Base-by-base conservation (phyloP, 2,113 vertebrate species). In the Nanorana parkeri region DNA sequence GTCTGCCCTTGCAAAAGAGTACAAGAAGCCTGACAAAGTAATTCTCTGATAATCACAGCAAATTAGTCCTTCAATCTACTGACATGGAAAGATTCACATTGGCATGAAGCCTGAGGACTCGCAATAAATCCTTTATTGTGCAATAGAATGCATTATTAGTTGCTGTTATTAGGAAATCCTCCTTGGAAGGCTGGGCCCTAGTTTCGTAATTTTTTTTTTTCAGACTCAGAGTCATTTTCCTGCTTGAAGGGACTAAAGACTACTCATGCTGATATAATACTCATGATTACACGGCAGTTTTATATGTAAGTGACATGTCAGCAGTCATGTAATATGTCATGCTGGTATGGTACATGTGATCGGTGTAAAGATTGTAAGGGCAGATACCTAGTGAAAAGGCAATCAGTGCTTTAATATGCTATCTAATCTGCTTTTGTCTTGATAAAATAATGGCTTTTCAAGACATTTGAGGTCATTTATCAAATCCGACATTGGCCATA, bases 21-120 rank as follows among this genome's bases (percentile, higher is more conserved):
- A 87, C 66, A 89, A 82, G 85, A 91, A 89, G 76, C 82, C 84
- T 90, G 85, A 87, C 81, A 87, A 90, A 91, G 85, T 88, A 91
- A 91, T 90, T 91, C 86, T 83, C 63, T 83, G 77, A 85, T 90
- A 92, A 91, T 93, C 86, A 88, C 52, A 89, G 68, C 78, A 92
- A 90, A 90, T 92, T 90, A 90, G 77, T 87, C 83, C 87, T 88
- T 68, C 83, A 90, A 85, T 84, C 86, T 84, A 88, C 76, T 90
- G 89, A 89, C 84, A 88, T 85, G 88, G 85, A 93, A 93, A 87
- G 75, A 91, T 87, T 89, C 81, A 89, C 87, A 81, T 85, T 88
- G 86, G 76, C 89, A 89, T 65, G 41, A 86, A 85, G 88, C 84
- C 86, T 71, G 60, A 90, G 86, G 83, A 88, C n/a, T 63, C 87